A percentile compares a stretch with the other conserved stretches of the same genome.
These are phyloP conservation scores for Emys orbicularis DNA, from an alignment of 2,797 vertebrate species.

Conservation along the genomic window DNA sequence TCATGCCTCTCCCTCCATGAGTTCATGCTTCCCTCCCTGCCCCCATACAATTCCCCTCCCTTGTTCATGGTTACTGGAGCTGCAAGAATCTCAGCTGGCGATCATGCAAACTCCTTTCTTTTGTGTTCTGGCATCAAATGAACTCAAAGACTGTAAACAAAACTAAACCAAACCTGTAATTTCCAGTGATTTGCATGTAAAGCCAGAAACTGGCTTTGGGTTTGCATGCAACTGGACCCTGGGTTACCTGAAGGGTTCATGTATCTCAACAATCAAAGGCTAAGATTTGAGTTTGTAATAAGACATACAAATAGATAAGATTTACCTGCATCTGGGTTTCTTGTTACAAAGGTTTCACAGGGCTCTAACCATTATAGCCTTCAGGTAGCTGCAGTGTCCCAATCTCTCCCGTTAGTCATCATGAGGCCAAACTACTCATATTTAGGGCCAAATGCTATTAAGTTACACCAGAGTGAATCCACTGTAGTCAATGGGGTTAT, in stretches of 20 bases:
- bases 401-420: constrained; percentile 18
- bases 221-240: not conserved
- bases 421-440: not conserved
- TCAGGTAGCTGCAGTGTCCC: constrained; percentile 32
- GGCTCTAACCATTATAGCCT: constrained; percentile 46
- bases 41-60: not conserved
- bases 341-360: constrained; percentile 52
- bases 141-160: not conserved
- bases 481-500: not conserved
- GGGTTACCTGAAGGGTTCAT: constrained; percentile 3
- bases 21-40: too few relatives aligned
- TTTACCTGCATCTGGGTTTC: constrained; percentile 31
- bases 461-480: not conserved
- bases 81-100: not conserved
- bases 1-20: not conserved
- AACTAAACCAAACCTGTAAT: not conserved
- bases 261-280: not conserved
- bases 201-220: not conserved
- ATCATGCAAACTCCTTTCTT: not conserved
- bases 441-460: not conserved
- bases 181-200: not conserved
- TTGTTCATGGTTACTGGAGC: not conserved
- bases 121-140: not conserved
- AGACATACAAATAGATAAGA: constrained; percentile 2
- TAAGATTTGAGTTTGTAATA: constrained; percentile 27